Percentiles rank a stretch among this genome's conserved stretches.
phyloP scores from a whole-genome alignment of 2,113 vertebrate species.

The Notechis scutatus region DNA sequence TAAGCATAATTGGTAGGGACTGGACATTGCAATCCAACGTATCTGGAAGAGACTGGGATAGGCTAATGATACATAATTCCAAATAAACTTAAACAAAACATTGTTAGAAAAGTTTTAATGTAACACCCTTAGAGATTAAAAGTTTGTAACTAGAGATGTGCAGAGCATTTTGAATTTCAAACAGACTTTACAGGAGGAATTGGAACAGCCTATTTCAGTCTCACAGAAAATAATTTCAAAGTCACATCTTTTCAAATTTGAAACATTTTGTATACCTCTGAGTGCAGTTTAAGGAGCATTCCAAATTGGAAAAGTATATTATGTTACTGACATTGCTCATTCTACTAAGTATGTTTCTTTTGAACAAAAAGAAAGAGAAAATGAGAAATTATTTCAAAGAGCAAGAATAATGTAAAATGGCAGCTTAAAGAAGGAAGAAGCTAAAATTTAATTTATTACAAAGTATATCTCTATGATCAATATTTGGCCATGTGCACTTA shows the following conservation, averaged over 20 bases:
- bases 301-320: neutral
- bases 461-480: conserved; percentile 37
- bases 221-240: neutral
- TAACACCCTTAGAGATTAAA: neutral
- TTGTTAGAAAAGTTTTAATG: neutral
- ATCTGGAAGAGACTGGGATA: neutral
- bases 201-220: neutral
- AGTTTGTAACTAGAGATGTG: neutral
- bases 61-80: neutral
- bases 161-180: neutral
- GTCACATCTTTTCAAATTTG: neutral
- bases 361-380: neutral
- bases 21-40: neutral
- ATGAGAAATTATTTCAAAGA: conserved; percentile 39
- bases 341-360: neutral
- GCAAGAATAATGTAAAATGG: conserved; percentile 8
- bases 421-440: conserved; percentile 34
- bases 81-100: neutral
- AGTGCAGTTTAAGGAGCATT: neutral
- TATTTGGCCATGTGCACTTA: conserved; percentile 45
- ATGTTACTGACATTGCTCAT: neutral
- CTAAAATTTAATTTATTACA: conserved; percentile 57
- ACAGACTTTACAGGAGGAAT: neutral
- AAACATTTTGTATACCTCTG: neutral
- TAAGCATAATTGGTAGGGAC: neutral